Evolutionary conservation across 2,888 invertebrate genomes (phyloP).

Genomic region (Omphaloscelis lunosa): DNA sequence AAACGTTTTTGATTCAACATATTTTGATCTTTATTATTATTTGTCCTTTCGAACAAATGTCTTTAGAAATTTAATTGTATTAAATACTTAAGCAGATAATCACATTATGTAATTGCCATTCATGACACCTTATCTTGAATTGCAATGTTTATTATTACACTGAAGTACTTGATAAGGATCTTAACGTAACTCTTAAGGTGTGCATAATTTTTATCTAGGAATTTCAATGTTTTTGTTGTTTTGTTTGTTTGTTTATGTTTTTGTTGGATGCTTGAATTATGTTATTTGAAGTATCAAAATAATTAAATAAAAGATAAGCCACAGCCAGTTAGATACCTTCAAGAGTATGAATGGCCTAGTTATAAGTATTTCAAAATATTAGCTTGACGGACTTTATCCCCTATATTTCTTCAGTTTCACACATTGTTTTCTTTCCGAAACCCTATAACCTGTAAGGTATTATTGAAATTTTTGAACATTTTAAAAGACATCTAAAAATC

Average conservation of each 20-base stretch:
- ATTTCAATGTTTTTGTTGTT: conserved; percentile 8
- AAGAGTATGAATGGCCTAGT: conserved; percentile 3
- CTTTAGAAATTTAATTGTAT: conserved; percentile 27
- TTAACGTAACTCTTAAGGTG: conserved; percentile 4
- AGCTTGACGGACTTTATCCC: background rate
- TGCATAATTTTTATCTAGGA: conserved; percentile 1
- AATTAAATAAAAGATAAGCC: background rate
- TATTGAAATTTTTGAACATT: background rate
- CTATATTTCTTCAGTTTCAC: background rate
- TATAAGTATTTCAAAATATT: background rate
- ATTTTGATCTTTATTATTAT: background rate
- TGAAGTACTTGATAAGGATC: conserved; percentile 37
- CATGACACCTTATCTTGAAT: conserved; percentile 26
- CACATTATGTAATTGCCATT: conserved; percentile 31
- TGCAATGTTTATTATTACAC: conserved; percentile 27
- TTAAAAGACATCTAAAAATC: too few relatives aligned
- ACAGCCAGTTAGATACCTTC: background rate
- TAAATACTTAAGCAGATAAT: conserved; percentile 34
- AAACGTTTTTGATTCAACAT: background rate
- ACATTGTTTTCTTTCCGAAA: background rate
- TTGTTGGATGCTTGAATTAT: background rate
- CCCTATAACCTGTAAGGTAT: background rate
- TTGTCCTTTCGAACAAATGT: background rate
- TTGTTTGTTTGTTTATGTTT: background rate
- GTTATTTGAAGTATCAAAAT: conserved; percentile 11